Evolutionary conservation across 2,113 vertebrate species (phyloP), one percentile per base, ranked within the genome.

Genomic region (Eclectus roratus): DNA sequence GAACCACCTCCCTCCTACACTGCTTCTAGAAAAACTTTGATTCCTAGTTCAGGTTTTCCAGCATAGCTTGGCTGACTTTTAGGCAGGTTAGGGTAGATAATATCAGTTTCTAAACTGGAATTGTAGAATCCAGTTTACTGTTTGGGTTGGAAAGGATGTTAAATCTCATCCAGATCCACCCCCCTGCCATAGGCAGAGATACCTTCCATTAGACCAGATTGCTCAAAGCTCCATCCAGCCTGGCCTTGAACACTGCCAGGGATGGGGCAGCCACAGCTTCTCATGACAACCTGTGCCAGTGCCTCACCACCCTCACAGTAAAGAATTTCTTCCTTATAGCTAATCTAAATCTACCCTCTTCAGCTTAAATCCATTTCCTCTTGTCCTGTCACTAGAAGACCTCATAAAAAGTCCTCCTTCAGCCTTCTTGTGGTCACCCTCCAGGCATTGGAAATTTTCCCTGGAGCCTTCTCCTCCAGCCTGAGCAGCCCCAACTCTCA

Each of bases 131-230:
- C 55, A 58, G 33, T 58, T 20, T n/a, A 91, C 31, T 39, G 24
- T 27, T 3, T 53, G 24, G 23, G 19, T 18, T 55, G 17, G 31
- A 77, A 77, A 16, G 18, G 23, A n/a, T 33, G 6, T 35, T 47
- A 35, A 55, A 68, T 25, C 35, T 23, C 11, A 47, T 4, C n/a
- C 8, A 23, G 25, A 47, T 41, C n/a, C 20, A 27, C 21, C 15
- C 1, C 6, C 14, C 25, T 85, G 21, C 43, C 43, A 11, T 2
- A 11, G 31, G 9, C n/a, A 71, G n/a, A 17, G 43, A 63, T 56
- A 78, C 2, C 4, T 53, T 24, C 2, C 33, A 50, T n/a, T 3
- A 50, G 6, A n/a, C 0, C 52, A 82, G n/a, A 17, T 1, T 72
- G 17, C 52, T 76, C 76, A 68, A 17, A 88, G n/a, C 47, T 29